Percentiles rank a stretch among this genome's conserved stretches.
phyloP scores from a whole-genome alignment of 2,888 invertebrate species.

The Hyalella azteca region DNA sequence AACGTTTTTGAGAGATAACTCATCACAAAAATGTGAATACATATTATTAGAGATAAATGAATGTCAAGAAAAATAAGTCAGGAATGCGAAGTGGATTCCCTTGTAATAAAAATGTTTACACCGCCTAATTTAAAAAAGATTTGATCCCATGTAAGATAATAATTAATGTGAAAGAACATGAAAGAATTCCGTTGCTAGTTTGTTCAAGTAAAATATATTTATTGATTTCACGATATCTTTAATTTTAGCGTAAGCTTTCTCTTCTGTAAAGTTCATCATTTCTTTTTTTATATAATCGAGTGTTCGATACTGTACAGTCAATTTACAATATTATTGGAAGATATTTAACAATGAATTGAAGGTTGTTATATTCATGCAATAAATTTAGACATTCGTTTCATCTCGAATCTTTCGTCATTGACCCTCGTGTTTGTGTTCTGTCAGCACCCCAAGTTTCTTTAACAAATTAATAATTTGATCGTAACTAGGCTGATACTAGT shows the following conservation, averaged over 20 bases:
- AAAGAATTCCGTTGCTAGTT: not conserved
- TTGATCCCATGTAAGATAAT: too few relatives aligned
- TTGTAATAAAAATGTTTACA: too few relatives aligned
- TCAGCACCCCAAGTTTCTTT: not conserved
- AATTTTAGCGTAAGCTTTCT: too few relatives aligned
- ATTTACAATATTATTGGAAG: not conserved
- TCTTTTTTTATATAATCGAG: not conserved
- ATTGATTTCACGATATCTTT: not conserved
- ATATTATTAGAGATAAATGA: too few relatives aligned
- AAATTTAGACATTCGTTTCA: conserved; percentile 7
- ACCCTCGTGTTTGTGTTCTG: not conserved
- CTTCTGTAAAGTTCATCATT: too few relatives aligned
- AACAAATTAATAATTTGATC: not conserved
- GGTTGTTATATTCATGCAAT: conserved; percentile 29
- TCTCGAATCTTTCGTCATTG: too few relatives aligned
- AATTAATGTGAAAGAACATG: not conserved
- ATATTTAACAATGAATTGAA: not conserved
- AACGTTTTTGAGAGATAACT: too few relatives aligned
- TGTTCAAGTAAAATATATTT: not conserved
- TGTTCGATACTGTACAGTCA: not conserved
- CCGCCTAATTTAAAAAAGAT: too few relatives aligned
- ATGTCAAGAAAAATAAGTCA: too few relatives aligned
- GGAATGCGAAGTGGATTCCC: too few relatives aligned
- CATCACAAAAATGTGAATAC: too few relatives aligned
- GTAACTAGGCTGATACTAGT: not conserved